Conservation (phyloP, 2,113 vertebrate genomes). For the Corydoras sp. region DNA sequence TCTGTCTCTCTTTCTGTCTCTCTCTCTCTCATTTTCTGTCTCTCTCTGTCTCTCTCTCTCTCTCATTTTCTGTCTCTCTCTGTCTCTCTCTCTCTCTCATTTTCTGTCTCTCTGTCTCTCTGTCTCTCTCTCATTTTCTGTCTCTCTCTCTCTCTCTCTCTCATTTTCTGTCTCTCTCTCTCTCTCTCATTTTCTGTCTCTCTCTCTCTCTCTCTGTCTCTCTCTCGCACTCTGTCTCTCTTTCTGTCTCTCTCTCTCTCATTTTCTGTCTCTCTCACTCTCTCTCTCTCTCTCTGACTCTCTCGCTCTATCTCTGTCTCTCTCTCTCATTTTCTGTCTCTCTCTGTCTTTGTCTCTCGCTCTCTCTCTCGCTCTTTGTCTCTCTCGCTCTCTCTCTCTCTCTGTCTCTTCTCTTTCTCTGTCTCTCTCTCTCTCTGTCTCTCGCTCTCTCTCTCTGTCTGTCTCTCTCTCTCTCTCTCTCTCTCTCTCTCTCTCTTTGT, state of each 20-base stretch:
- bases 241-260: slow-evolving; percentile 4
- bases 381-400: background rate
- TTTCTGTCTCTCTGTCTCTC: slow-evolving; percentile 2
- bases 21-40: no score
- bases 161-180: slow-evolving; percentile 5
- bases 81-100: slow-evolving; percentile 10
- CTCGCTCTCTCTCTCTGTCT: slow-evolving; percentile 9
- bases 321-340: slow-evolving; percentile 2
- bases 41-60: background rate
- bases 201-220: slow-evolving; percentile 10
- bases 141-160: slow-evolving; percentile 1
- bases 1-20: slow-evolving; percentile 10
- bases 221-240: no score
- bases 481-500: background rate
- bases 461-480: background rate
- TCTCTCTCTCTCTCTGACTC: slow-evolving; percentile 5
- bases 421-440: background rate
- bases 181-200: no score
- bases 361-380: slow-evolving; percentile 6
- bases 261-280: slow-evolving; percentile 8
- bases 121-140: slow-evolving; percentile 5
- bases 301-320: no score
- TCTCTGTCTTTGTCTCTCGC: slow-evolving; percentile 8
- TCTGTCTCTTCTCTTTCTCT: no score
- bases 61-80: no score